Conservation (phyloP, 2,888 invertebrate species). For the Schrankia costaestrigalis region DNA sequence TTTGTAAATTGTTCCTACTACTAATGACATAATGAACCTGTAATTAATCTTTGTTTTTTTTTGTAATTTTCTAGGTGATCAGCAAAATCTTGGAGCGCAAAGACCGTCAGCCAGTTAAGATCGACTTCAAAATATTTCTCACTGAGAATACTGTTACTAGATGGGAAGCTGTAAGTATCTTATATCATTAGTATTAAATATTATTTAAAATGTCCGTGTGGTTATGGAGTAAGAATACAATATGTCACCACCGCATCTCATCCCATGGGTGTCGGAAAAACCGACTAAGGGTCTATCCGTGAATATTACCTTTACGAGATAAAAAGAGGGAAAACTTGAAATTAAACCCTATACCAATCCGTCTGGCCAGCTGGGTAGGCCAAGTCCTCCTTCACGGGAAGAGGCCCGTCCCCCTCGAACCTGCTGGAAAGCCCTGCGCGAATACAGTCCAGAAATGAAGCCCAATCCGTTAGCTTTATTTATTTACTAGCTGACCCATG, state of each 20-base stretch:
- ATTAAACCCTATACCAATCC: too few relatives aligned
- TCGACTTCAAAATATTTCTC: constrained; percentile 88
- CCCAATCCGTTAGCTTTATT: not conserved
- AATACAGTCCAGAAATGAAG: too few relatives aligned
- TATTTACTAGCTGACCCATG: not conserved
- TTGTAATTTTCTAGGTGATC: constrained; percentile 62
- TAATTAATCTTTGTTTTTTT: not conserved
- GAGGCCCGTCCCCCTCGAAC: too few relatives aligned
- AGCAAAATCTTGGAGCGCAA: constrained; percentile 84
- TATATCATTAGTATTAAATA: not conserved
- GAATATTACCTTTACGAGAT: too few relatives aligned
- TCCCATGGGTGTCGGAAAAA: too few relatives aligned
- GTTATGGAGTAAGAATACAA: not conserved
- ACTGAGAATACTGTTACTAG: constrained; percentile 88
- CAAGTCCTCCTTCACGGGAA: too few relatives aligned
- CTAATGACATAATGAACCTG: too few relatives aligned
- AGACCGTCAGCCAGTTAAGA: constrained; percentile 83
- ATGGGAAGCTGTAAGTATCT: constrained; percentile 89
- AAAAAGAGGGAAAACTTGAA: too few relatives aligned
- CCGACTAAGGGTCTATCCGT: too few relatives aligned
- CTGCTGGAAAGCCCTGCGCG: too few relatives aligned
- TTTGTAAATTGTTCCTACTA: too few relatives aligned
- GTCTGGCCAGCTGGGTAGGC: too few relatives aligned
- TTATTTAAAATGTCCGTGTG: not conserved
- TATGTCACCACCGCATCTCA: not conserved